These are phyloP conservation scores for Andricus curvator DNA, from an alignment of 2,888 invertebrate genomes.

Conservation along the genomic window DNA sequence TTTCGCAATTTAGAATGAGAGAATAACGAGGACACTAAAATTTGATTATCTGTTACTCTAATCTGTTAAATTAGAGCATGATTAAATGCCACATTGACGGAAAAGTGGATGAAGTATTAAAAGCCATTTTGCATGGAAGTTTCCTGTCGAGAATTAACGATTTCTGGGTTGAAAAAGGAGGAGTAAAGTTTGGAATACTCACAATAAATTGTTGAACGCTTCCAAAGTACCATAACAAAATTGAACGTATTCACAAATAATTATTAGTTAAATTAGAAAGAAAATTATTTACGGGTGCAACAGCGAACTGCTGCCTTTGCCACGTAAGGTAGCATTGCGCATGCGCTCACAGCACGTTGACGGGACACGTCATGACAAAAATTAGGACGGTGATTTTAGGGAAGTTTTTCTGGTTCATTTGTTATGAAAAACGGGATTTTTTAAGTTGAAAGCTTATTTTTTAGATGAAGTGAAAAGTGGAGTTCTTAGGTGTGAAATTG, in stretches of 20 bases:
- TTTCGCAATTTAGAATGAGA: not conserved
- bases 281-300: constrained; percentile 66
- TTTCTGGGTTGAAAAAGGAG: constrained; percentile 6
- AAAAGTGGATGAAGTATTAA: constrained; percentile 45
- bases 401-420: not conserved
- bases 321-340: constrained; percentile 83
- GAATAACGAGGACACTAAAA: not conserved
- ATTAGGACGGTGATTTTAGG: not conserved
- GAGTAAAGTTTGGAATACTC: constrained; percentile 57
- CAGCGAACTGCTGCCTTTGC: constrained; percentile 77
- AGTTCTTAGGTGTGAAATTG: not conserved
- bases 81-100: constrained; percentile 57
- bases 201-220: constrained; percentile 65
- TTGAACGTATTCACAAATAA: constrained; percentile 67
- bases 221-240: constrained; percentile 72
- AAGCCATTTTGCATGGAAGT: constrained; percentile 61
- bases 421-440: not conserved
- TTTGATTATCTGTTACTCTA: not conserved
- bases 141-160: constrained; percentile 43
- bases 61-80: constrained; percentile 43
- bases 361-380: constrained; percentile 69
- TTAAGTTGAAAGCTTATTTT: not conserved
- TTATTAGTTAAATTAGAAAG: constrained; percentile 67
- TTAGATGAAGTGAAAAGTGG: not conserved
- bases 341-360: constrained; percentile 76